phyloP scores from a whole-genome alignment of 2,113 vertebrate genomes.

The Coptodon rendalli region DNA sequence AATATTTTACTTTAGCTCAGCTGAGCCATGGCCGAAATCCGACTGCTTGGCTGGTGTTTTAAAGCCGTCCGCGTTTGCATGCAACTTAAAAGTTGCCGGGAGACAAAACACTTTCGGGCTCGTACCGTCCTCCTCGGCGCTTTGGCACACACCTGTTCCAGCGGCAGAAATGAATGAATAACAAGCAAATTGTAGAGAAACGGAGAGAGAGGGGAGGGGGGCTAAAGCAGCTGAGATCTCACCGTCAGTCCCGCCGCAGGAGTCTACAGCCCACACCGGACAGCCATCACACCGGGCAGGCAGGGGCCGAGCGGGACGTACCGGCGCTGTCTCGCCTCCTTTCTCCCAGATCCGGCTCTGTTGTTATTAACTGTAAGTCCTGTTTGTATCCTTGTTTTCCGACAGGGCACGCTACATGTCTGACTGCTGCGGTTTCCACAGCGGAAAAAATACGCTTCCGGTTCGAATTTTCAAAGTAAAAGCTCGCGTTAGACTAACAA shows the following conservation, averaged over 20 bases:
- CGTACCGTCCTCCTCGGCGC: background rate
- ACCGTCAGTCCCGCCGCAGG: conserved; percentile 67
- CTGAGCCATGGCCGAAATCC: background rate
- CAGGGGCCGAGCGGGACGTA: background rate
- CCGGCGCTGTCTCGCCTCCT: background rate
- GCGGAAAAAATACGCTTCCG: conserved; percentile 1
- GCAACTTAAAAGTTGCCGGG: conserved; percentile 13
- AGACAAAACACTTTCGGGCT: background rate
- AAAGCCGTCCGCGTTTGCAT: background rate
- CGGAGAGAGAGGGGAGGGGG: background rate
- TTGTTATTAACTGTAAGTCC: background rate
- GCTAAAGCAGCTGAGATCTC: conserved; percentile 25
- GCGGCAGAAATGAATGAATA: conserved; percentile 29
- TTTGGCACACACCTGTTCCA: conserved; percentile 31
- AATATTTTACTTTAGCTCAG: conserved; percentile 36
- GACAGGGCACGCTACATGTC: conserved; percentile 38
- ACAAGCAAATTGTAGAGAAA: background rate
- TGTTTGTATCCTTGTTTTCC: conserved; percentile 45
- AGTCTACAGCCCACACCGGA: conserved; percentile 53
- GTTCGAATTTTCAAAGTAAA: conserved; percentile 30
- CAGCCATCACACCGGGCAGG: conserved; percentile 41
- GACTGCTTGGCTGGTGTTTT: background rate
- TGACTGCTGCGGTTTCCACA: background rate
- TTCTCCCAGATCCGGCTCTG: background rate
- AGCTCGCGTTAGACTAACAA: accelerated